phyloP scores from a whole-genome alignment of 1,140 invertebrate species.

The Drosophila pectinifera region DNA sequence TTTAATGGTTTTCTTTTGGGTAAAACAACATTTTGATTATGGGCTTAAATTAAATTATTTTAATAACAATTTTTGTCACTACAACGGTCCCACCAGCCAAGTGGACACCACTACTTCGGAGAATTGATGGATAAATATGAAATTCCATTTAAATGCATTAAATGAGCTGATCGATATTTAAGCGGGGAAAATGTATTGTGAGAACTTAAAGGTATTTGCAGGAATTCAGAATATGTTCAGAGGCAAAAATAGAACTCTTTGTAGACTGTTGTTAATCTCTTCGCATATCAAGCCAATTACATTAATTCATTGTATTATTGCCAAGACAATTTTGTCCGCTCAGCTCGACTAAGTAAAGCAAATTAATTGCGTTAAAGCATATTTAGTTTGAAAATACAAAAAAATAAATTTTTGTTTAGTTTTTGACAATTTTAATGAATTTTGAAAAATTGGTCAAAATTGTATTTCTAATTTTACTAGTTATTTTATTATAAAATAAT shows the following conservation, averaged over 20 bases:
- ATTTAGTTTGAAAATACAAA: too few species aligned
- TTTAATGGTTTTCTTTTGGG: slow-evolving; percentile 20
- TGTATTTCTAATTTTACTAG: too few species aligned
- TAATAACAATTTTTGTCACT: slow-evolving; percentile 2
- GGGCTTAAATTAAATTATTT: slow-evolving; percentile 11
- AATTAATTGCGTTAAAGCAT: too few species aligned
- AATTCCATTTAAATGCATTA: slow-evolving; percentile 3
- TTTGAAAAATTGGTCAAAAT: too few species aligned
- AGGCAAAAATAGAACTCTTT: slow-evolving; percentile 2
- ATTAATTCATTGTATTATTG: slow-evolving; percentile 33
- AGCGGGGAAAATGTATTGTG: neutral
- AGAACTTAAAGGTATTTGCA: neutral
- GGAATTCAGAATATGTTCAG: slow-evolving; percentile 10
- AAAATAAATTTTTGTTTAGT: too few species aligned
- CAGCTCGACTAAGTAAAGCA: slow-evolving; percentile 19
- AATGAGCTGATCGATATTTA: neutral
- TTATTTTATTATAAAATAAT: too few species aligned
- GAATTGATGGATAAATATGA: neutral
- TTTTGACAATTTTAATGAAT: too few species aligned
- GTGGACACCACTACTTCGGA: neutral
- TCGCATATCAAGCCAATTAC: slow-evolving; percentile 13
- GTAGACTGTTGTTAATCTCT: neutral
- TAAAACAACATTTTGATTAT: slow-evolving; percentile 21
- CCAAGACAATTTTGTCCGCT: slow-evolving; percentile 12
- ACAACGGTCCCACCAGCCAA: neutral